Conservation (phyloP, 2,113 vertebrate genomes). For the Notechis scutatus region DNA sequence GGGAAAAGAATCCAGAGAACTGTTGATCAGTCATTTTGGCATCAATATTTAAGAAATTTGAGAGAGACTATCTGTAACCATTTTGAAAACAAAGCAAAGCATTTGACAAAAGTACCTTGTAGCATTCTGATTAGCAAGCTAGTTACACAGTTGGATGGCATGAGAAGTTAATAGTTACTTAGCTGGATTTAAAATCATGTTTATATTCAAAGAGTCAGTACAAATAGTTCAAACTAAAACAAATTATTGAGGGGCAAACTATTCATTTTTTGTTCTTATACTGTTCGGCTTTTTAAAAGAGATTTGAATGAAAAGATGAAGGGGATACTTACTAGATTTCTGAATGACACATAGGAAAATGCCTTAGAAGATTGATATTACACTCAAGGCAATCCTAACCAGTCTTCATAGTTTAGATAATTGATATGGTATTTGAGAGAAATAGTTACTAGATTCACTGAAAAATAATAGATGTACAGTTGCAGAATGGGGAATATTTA, state of each 20-base stretch:
- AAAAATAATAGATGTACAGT: neutral
- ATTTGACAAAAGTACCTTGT: neutral
- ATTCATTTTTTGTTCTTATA: neutral
- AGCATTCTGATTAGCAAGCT: neutral
- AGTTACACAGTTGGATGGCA: neutral
- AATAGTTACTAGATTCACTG: neutral
- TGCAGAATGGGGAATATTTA: neutral
- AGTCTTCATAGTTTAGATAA: neutral
- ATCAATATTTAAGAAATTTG: neutral
- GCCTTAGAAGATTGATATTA: neutral
- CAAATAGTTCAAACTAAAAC: neutral
- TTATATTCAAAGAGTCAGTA: neutral
- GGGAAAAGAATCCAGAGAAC: neutral
- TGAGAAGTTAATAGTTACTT: neutral
- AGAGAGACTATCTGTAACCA: neutral
- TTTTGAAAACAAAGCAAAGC: neutral
- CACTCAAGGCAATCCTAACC: neutral
- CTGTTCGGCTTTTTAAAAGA: neutral
- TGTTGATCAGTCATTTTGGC: neutral
- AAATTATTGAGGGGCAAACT: neutral
- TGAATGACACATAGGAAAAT: neutral
- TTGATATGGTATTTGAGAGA: neutral
- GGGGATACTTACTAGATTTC: neutral
- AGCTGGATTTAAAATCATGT: neutral
- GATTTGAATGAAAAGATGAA: neutral